Evolutionary conservation across 2,797 vertebrate species (phyloP), one percentile per base, ranked within the genome.

Genomic region (Sphenopsis melanotis): DNA sequence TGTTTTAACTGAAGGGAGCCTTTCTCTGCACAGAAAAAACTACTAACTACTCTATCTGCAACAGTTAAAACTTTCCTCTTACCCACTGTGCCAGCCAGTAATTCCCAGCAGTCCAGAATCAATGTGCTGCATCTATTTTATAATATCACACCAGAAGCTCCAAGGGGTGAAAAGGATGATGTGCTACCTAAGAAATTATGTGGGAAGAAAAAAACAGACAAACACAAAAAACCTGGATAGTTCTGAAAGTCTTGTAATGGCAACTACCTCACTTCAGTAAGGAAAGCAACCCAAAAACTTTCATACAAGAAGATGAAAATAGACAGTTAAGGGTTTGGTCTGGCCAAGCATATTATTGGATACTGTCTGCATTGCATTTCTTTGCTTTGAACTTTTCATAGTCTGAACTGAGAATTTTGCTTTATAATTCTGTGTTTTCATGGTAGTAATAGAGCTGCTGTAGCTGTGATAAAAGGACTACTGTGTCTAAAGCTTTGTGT

Each of bases 41-140:
- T 4, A 63, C 13, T 85, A 91, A 72, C 1, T 4, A 63, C 15
- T 85, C 34, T 42, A 41, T 89, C 71, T 68, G 29, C 8, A 49
- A 15, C 32, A 82, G 29, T 91, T 86, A 86, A 69, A 89, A 83
- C 69, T 83, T 86, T 30, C 46, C 65, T 70, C 42, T 95, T 75
- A 93, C 84, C 63, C n/a, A 39, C 34, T 78, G 41, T 81, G 71
- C 65, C 74, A 83, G 80, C 44, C 19, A 5, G 46, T 75, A 90
- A 89, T 83, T 90, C 71, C 49, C 65, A 81, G 46, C 52, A 93
- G 80, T 69, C 71, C 72, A 78, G 76, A 93, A 94, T 93, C 85
- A 59, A 76, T 64, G 50, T 0, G 0, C n/a, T 66, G n/a, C 34
- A 22, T 90, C 78, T 90, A 23, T 83, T 86, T 36, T 20, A 18